Evolutionary conservation across 2,113 vertebrate genomes (phyloP), one percentile per base, ranked within the genome.

Genomic region (Amblyopsis rosae): DNA sequence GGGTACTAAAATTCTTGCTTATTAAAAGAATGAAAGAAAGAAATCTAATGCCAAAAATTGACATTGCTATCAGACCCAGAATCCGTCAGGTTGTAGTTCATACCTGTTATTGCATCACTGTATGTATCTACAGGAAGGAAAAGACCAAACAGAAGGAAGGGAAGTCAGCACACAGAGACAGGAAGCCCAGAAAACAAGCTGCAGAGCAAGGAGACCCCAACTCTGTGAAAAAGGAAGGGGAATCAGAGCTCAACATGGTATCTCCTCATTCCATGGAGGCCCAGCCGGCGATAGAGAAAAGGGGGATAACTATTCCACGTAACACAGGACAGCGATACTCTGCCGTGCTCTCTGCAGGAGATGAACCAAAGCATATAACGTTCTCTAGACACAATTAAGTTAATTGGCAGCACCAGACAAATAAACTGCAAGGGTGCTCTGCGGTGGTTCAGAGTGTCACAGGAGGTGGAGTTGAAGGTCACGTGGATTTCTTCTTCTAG

Each of bases 251-350:
- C 11, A 11, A 48, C 0, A 49, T 12, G 33, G 75, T 15, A 1
- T 47, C 56, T 9, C 56, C 66, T 57, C 0, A 53, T 15, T 16
- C 33, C 0, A 45, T 12, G 41, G 80, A 83, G 59, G 72, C 35
- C 49, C 72, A 75, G 55, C 41, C 7, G 2, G 2, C 69, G 0
- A 61, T 9, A 54, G 80, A 82, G 49, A 80, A 48, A 51, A 72
- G 72, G 4, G 84, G 82, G 47, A 88, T 86, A 19, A 91, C 88
- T 45, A 75, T 90, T 76, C 90, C 90, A 60, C 86, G 90, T 13
- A 91, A 91, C 78, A 80, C 88, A 0, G 90, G 90, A 35, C 90
- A 91, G 62, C 73, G 88, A 35, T 91, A 91, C 68, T 66, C 82
- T 0, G 65, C 81, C 10, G 0, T 16, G 15, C 9, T 70, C 35